Evolutionary conservation across 2,113 vertebrate genomes (phyloP), one percentile per base, ranked within the genome.

Genomic region (Eptesicus fuscus): DNA sequence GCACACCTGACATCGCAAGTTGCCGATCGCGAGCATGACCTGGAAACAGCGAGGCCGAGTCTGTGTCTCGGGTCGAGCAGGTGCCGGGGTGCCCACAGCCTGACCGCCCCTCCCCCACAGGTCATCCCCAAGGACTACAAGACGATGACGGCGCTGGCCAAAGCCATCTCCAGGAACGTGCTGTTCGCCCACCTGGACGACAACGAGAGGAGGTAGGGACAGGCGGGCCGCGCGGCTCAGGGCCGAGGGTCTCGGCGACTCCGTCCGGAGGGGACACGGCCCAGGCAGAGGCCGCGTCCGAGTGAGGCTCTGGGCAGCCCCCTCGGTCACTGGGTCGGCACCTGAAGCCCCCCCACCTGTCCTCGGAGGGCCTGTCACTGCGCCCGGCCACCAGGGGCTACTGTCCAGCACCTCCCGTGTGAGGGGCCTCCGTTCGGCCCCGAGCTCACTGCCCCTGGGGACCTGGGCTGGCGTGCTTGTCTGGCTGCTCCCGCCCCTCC

Each of bases 101-200:
- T 95, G 61, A 82, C 40, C 2, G 1, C 1, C 0, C 9, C 40
- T 69, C 61, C 88, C 91, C 67, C 28, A 1, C 98, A 99, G 99
- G 99, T 99, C 95, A 99, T 99, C 97, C 99, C 99, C 65, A 99
- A 99, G 97, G 99, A 99, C 98, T 99, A 99, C 97, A 99, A 99
- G 98, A 99, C 99, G 9, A 99, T 99, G 99, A 99, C 99, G 0
- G 99, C 99, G 8, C 97, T 99, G 98, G 99, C 99, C 78, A 99
- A 99, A 96, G 99, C 99, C 96, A 99, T 99, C 95, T 99, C 99
- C 96, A 99, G 99, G 98, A 99, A 99, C 0, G 99, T 99, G 96
- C 99, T 99, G 76, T 99, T 99, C 67, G 99, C 99, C 93, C 99
- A 99, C 96, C 99, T 99, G 82, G 99, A 99, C 67, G 99, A 99